Base-by-base conservation (phyloP, 1,140 invertebrate genomes). In the Tetragonula clypearis region DNA sequence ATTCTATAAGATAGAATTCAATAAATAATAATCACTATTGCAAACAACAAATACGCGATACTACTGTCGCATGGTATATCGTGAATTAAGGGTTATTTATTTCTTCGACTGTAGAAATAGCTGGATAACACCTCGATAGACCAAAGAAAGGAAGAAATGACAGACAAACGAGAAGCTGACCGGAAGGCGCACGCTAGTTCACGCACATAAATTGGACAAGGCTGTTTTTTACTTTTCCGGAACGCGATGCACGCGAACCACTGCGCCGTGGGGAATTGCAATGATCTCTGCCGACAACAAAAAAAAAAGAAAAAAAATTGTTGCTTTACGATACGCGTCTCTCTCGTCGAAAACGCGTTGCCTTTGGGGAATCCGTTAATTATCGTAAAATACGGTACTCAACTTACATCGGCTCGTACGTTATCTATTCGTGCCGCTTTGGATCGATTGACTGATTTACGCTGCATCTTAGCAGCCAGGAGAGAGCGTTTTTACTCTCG, bases 171-270 rank as follows among this genome's bases (percentile, higher is more conserved):
- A 41, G 30, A 49, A 41, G 60, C 56, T 41, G 69, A 72, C 56
- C 62, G 72, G 68, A 88, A 77, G 76, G 53, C 60, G 69, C 41
- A 60, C 23, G 79, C 73, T 66, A 30, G 26, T 81, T 79, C 80
- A 26, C 55, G 75, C 82, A 79, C 83, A 85, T 89, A 90, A 89
- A 77, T 90, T 73, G 78, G 66, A 58, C 79, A n/a, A 82, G 78
- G 1, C 79, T 56, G 78, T 35, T 87, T 90, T 89, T 82, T 85
- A 66, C 84, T 60, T 86, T 82, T 21, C 15, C 30, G 87, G 90
- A 90, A 91, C 90, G 90, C 90, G 71, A 86, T 66, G 88, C 88
- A 78, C 79, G 80, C 79, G 35, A 79, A 56, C 66, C 71, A 56
- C 80, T 49, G 58, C 69, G 49, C 76, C 30, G n/a, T 30, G 2